phyloP scores from a whole-genome alignment of 2,888 invertebrate species.

The Idaea dimidiata region DNA sequence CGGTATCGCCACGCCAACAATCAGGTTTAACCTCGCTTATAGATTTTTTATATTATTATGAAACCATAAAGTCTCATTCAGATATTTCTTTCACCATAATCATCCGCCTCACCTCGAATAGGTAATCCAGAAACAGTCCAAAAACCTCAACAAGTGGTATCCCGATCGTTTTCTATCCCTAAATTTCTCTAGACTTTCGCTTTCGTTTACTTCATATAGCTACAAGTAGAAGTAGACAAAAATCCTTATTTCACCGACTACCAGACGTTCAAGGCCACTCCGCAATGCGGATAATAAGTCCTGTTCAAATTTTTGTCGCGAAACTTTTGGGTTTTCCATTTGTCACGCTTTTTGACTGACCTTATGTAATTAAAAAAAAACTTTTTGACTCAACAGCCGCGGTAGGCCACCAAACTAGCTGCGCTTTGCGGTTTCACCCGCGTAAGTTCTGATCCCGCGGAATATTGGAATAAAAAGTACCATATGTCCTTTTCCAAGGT shows the following conservation, averaged over 20 bases:
- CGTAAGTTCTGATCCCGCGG: too few species aligned
- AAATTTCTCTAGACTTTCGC: background rate
- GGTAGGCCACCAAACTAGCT: too few species aligned
- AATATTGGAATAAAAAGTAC: too few species aligned
- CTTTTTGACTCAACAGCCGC: background rate
- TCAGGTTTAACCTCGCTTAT: too few species aligned
- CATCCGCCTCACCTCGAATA: background rate
- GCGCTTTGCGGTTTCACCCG: too few species aligned
- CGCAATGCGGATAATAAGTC: slow-evolving; percentile 1
- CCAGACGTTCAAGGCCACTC: background rate
- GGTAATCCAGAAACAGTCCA: background rate
- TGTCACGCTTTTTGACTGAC: background rate
- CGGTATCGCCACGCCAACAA: too few species aligned
- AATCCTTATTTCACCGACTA: background rate
- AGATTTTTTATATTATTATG: too few species aligned
- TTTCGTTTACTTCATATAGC: background rate
- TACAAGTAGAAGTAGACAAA: background rate
- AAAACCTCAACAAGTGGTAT: background rate
- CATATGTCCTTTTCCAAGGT: too few species aligned
- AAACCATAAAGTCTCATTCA: background rate
- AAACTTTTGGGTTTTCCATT: background rate
- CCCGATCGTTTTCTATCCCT: background rate
- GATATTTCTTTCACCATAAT: background rate
- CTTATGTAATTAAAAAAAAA: background rate
- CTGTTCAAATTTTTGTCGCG: background rate